These are phyloP conservation scores for Agrotis ipsilon DNA, from an alignment of 2,888 invertebrate genomes.

Conservation along the genomic window DNA sequence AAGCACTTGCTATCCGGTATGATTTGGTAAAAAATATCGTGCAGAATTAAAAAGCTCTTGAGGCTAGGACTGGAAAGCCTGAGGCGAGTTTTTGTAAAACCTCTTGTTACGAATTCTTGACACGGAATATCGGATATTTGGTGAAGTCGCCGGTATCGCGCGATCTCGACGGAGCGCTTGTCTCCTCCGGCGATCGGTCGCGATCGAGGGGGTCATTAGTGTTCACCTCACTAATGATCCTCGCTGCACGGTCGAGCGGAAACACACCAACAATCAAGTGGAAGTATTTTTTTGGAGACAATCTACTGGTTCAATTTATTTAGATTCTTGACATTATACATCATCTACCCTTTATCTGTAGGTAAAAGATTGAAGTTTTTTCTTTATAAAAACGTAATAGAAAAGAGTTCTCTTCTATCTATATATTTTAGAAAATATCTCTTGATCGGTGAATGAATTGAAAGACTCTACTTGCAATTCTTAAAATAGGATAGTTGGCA, in stretches of 20 bases:
- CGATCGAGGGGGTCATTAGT: constrained; percentile 87
- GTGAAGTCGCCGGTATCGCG: constrained; percentile 70
- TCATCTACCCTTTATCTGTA: too few relatives aligned
- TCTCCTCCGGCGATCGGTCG: constrained; percentile 75
- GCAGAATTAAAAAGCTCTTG: constrained; percentile 41
- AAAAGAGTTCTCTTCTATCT: too few relatives aligned
- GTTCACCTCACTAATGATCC: constrained; percentile 86
- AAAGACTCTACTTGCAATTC: not conserved
- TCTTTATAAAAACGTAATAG: too few relatives aligned
- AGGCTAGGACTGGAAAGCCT: constrained; percentile 42
- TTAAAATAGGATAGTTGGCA: constrained; percentile 1
- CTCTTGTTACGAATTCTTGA: constrained; percentile 67
- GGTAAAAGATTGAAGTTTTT: too few relatives aligned
- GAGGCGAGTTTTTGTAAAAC: constrained; percentile 54
- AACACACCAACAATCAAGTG: constrained; percentile 66
- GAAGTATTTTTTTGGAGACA: constrained; percentile 65
- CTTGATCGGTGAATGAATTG: not conserved
- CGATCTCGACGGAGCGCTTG: constrained; percentile 72
- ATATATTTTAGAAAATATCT: not conserved
- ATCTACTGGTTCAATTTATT: constrained; percentile 59
- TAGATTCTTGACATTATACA: constrained; percentile 12
- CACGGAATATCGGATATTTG: constrained; percentile 71
- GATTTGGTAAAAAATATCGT: constrained; percentile 37
- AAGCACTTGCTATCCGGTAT: not conserved
- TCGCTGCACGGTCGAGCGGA: constrained; percentile 64